Conservation (phyloP, 2,888 invertebrate species). For the Cerceris ruficornis region DNA sequence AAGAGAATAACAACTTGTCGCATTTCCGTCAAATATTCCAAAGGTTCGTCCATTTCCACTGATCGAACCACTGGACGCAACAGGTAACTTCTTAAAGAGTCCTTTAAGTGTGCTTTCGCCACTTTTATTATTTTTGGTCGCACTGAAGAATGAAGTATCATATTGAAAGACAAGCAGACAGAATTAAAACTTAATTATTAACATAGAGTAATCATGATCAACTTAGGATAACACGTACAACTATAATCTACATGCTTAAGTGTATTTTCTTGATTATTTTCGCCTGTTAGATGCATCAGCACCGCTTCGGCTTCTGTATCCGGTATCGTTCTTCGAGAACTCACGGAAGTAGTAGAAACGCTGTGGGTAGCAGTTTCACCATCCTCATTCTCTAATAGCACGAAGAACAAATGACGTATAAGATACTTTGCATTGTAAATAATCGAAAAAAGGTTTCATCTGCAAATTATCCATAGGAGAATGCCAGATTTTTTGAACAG, state of each 20-base stretch:
- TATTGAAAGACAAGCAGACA: not conserved
- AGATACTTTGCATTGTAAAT: no score
- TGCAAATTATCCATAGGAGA: no score
- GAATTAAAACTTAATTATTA: not conserved
- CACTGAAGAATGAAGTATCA: constrained; percentile 72
- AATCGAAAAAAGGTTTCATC: no score
- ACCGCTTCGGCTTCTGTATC: not conserved
- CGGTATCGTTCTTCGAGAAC: fast-evolving
- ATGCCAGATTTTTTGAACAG: no score
- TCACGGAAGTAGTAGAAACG: not conserved
- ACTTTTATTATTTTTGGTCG: constrained; percentile 82
- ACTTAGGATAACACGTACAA: constrained; percentile 57
- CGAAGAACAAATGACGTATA: no score
- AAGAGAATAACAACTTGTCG: constrained; percentile 88
- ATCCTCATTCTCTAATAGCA: not conserved
- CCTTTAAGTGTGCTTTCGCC: constrained; percentile 79
- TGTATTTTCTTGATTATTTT: not conserved
- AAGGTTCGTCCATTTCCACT: constrained; percentile 86
- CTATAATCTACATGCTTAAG: constrained; percentile 70
- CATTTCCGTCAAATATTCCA: constrained; percentile 89
- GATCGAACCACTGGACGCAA: constrained; percentile 85
- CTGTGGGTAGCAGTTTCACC: not conserved
- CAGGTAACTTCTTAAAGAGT: constrained; percentile 84
- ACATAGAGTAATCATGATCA: not conserved
- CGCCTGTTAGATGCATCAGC: not conserved